Evolutionary conservation across 2,113 vertebrate species (phyloP), one percentile per base, ranked within the genome.

Genomic region (Callaeas wilsoni): DNA sequence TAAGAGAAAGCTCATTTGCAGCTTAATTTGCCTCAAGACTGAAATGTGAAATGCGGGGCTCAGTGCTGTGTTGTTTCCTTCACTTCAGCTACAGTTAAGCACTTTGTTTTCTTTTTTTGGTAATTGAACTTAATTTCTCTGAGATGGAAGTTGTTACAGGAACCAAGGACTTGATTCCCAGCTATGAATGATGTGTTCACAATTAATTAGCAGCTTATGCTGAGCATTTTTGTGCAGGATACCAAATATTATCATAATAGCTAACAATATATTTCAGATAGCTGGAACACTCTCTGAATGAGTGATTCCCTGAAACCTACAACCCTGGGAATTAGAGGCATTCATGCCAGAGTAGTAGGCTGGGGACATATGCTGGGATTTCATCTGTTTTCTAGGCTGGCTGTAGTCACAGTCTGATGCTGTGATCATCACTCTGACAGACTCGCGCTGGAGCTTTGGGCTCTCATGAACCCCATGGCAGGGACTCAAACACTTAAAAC

Each of bases 111-210:
- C 76, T 63, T 65, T 49, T 89, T 55, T 75, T 84, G 60, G 83
- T 92, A 90, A 95, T 64, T 87, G 64, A 94, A 82, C 60, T 81
- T 64, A 55, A 87, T 90, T 87, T 95, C 79, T 71, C 53, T 75
- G 33, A 71, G 50, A 46, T 64, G 10, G 39, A 93, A 74, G 49
- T 74, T 90, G 30, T 78, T 86, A 86, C 29, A 35, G 65, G 64
- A 60, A 71, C 44, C 13, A 46, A 81, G 47, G 64, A 55, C 47
- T 14, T 3, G 6, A 56, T 81, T 95, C 57, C 39, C 65, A 81
- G 52, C 76, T 90, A 21, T 39, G 55, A 93, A n/a, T 37, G 27
- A 76, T 44, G 18, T 33, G 32, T 42, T 90, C 3, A 2, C 37
- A 93, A 88, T 87, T 77, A 86, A 89, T 88, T 90, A 89, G 39